phyloP scores from a whole-genome alignment of 2,113 vertebrate genomes.

The Syrrhaptes paradoxus region DNA sequence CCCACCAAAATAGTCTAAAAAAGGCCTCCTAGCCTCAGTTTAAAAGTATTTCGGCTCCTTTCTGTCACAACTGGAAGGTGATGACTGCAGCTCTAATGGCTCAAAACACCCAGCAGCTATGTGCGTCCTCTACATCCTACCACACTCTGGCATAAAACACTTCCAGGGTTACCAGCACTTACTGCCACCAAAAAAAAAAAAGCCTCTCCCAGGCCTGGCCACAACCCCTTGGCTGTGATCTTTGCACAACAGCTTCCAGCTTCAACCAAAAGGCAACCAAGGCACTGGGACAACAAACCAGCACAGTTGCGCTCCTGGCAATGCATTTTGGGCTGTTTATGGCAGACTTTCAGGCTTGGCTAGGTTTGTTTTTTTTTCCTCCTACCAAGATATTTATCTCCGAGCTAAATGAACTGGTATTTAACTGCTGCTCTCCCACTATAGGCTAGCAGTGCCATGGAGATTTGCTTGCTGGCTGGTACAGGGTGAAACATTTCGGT shows the following conservation, averaged over 20 bases:
- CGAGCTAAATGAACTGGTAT: fast-evolving
- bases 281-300: neutral
- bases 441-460: fast-evolving
- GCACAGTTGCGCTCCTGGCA: fast-evolving
- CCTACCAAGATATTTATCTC: neutral
- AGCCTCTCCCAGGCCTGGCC: neutral
- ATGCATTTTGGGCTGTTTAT: neutral
- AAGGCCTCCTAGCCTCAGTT: neutral
- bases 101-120: neutral
- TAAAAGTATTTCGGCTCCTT: neutral
- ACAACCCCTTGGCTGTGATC: neutral
- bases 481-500: neutral
- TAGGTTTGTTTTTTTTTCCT: neutral
- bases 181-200: neutral
- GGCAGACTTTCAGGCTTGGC: neutral
- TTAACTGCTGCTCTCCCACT: neutral
- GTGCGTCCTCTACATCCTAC: neutral
- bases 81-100: neutral
- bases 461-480: neutral
- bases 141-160: neutral
- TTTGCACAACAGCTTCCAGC: neutral
- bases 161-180: neutral
- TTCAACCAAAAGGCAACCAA: neutral
- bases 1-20: neutral
- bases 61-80: neutral